These are phyloP conservation scores for Lepidochitona cinerea DNA, from an alignment of 2,888 invertebrate genomes.

Conservation along the genomic window DNA sequence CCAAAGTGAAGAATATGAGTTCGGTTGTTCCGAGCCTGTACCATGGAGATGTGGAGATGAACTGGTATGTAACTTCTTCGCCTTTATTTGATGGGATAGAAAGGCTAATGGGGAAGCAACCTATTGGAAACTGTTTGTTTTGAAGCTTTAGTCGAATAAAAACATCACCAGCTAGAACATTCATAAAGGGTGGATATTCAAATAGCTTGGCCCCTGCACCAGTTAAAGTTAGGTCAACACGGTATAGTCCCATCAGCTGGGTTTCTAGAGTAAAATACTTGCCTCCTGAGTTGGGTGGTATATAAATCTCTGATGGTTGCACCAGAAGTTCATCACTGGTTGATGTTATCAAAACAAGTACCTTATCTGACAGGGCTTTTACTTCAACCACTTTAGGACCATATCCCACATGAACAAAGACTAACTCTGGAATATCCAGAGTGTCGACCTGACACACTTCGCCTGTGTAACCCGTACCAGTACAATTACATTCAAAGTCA, in stretches of 20 bases:
- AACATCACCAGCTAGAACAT: background rate
- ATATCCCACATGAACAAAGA: background rate
- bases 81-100: background rate
- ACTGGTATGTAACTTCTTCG: background rate
- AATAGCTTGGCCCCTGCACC: background rate
- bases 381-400: background rate
- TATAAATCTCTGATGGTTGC: background rate
- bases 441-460: background rate
- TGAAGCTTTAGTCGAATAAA: background rate
- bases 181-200: background rate
- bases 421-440: background rate
- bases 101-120: background rate
- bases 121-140: background rate
- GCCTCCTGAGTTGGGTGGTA: background rate
- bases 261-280: background rate
- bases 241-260: background rate
- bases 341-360: background rate
- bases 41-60: background rate
- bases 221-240: background rate
- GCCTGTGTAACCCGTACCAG: background rate
- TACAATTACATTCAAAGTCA: background rate
- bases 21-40: background rate
- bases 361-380: background rate
- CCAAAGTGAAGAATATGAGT: background rate
- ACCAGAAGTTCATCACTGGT: background rate